phyloP scores from a whole-genome alignment of 2,888 invertebrate genomes.

The Anthophora plumipes region DNA sequence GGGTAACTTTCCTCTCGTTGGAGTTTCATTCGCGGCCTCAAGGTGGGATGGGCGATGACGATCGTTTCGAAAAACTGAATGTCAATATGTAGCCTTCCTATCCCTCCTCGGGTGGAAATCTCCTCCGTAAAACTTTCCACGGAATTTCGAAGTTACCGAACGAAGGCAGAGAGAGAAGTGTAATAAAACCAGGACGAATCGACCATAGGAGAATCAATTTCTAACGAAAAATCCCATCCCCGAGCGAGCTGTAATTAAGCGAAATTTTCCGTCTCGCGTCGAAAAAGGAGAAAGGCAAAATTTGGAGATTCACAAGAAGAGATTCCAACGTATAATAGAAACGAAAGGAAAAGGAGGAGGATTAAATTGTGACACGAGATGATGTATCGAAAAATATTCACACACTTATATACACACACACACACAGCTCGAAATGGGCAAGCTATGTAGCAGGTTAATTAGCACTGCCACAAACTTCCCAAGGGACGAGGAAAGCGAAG shows the following conservation, averaged over 20 bases:
- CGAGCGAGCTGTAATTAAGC: slow-evolving; percentile 25
- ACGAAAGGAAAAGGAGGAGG: background rate
- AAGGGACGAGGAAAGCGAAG: slow-evolving; percentile 68
- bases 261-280: background rate
- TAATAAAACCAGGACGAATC: slow-evolving; percentile 24
- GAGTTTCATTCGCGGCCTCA: background rate
- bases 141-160: slow-evolving; percentile 24
- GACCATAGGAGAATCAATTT: slow-evolving; percentile 7
- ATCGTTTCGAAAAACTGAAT: slow-evolving; percentile 22
- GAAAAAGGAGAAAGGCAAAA: background rate
- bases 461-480: slow-evolving; percentile 65
- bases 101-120: too few species aligned
- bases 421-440: slow-evolving; percentile 71
- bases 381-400: slow-evolving; percentile 65
- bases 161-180: slow-evolving; percentile 19
- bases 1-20: slow-evolving; percentile 8
- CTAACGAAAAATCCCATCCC: slow-evolving; percentile 3
- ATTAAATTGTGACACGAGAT: slow-evolving; percentile 29
- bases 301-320: too few species aligned
- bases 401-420: too few species aligned
- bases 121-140: slow-evolving; percentile 12
- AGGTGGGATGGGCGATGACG: slow-evolving; percentile 13
- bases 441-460: slow-evolving; percentile 69
- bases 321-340: too few species aligned
- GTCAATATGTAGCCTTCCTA: slow-evolving; percentile 25